Conservation (phyloP, 2,888 invertebrate genomes). For the Tinea pellionella region DNA sequence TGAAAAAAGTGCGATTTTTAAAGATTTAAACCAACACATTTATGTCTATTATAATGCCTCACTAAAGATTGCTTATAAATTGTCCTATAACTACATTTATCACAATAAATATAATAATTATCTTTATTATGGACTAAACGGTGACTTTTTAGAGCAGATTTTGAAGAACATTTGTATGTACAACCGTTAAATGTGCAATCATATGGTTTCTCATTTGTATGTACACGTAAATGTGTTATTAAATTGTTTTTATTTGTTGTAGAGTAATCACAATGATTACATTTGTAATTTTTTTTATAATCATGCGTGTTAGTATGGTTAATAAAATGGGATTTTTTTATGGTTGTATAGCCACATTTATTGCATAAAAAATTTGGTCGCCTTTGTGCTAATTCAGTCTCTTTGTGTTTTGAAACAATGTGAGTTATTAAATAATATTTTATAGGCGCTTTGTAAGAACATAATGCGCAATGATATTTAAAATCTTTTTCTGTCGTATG, state of each 20-base stretch:
- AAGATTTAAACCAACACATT: too few species aligned
- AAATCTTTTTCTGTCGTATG: conserved; percentile 10
- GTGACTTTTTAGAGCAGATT: conserved; percentile 32
- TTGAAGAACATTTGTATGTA: conserved; percentile 22
- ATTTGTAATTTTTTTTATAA: conserved; percentile 21
- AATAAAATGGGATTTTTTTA: conserved; percentile 26
- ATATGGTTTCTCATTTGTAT: conserved; percentile 25
- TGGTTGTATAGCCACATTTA: conserved; percentile 28
- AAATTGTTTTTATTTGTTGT: conserved; percentile 29
- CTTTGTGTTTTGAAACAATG: conserved; percentile 8
- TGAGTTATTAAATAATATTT: conserved; percentile 14
- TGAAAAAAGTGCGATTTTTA: too few species aligned
- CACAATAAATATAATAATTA: conserved; percentile 32
- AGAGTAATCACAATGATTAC: conserved; percentile 26
- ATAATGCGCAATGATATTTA: conserved; percentile 1
- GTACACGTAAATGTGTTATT: conserved; percentile 29
- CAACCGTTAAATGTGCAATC: conserved; percentile 23
- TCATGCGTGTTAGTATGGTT: conserved; percentile 27
- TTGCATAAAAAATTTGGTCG: conserved; percentile 19
- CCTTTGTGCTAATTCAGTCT: conserved; percentile 8
- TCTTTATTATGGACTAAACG: conserved; percentile 28
- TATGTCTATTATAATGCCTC: conserved; percentile 31
- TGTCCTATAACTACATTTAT: conserved; percentile 36
- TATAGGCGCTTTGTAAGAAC: conserved; percentile 12
- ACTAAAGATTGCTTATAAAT: conserved; percentile 33